A percentile compares a stretch with the other conserved stretches of the same genome.
These are phyloP conservation scores for Pyrgus malvae DNA, from an alignment of 2,888 invertebrate genomes.

Conservation along the genomic window DNA sequence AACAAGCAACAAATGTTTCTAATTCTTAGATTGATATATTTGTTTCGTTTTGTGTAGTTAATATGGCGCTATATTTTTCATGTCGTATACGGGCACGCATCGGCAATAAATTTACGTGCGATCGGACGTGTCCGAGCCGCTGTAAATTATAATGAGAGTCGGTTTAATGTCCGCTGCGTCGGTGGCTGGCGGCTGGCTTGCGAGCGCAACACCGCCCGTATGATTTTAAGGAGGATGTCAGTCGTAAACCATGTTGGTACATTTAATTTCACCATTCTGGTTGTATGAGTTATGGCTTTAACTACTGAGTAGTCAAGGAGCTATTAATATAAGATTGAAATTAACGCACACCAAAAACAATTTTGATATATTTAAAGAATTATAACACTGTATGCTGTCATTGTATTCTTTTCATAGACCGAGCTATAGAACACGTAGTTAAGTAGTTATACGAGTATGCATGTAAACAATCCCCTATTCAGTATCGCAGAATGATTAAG, in stretches of 20 bases:
- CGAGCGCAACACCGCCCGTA: conserved; percentile 36
- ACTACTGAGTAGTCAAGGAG: conserved; percentile 7
- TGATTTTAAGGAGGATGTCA: conserved; percentile 67
- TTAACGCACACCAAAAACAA: neutral
- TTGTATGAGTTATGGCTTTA: conserved; percentile 59
- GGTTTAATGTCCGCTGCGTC: conserved; percentile 57
- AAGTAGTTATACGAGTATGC: neutral
- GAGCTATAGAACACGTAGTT: neutral
- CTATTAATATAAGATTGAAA: neutral
- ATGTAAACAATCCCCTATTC: conserved; percentile 2
- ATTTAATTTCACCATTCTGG: conserved; percentile 74
- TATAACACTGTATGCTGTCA: neutral
- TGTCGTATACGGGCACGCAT: conserved; percentile 56
- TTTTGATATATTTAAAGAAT: neutral
- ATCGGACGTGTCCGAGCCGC: conserved; percentile 63
- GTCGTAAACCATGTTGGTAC: conserved; percentile 72
- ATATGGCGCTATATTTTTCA: conserved; percentile 63
- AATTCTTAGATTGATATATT: conserved; percentile 24
- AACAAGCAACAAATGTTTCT: conserved; percentile 37
- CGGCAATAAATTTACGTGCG: conserved; percentile 70
- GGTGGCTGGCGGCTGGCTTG: conserved; percentile 37
- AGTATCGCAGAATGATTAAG: conserved; percentile 11
- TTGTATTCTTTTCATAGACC: too few relatives aligned
- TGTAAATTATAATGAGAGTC: conserved; percentile 78
- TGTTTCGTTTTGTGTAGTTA: conserved; percentile 47